Evolutionary conservation across 2,888 invertebrate species (phyloP), one percentile per base, ranked within the genome.

Genomic region (Branchipolynoe longqiensis): DNA sequence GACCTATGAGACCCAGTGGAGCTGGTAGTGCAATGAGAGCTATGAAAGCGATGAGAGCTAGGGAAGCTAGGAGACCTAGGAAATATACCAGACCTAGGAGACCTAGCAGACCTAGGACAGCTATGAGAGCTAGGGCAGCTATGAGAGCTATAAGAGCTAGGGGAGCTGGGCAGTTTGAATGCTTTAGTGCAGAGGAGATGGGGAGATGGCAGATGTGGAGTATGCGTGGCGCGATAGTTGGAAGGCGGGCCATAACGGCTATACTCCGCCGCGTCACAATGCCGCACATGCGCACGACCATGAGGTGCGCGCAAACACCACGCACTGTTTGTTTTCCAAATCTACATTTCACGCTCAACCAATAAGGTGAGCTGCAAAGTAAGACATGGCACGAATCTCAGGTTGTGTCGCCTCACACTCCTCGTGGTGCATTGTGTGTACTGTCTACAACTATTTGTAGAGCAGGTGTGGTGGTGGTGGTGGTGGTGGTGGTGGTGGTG

Each of bases 341-440:
- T 69, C 38, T 69, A 69, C 69, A 69, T 69, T 69, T 36, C 33
- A 69, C 18, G 38, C 38, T 69, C 69, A 33, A 36, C 38, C 69
- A 69, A 69, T 69, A 38, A 36, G 33, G 38, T 33, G 69, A 69
- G 18, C 18, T 69, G 69, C 33, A n/a, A 38, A 38, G 69, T 69
- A 38, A 69, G 38, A 69, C 38, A 38, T n/a, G 36, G 38, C 36
- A 69, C 38, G 69, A 62, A 62, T 28, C 62, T 62, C 25, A 25
- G 28, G 14, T 25, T 14, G 1, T n/a, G n/a, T n/a, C n/a, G n/a
- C n/a, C n/a, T n/a, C n/a, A n/a, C n/a, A n/a, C n/a, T n/a, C n/a
- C n/a, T n/a, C n/a, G n/a, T n/a, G n/a, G n/a, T n/a, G n/a, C n/a
- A n/a, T n/a, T n/a, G n/a, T n/a, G n/a, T n/a, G n/a, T n/a, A n/a